Evolutionary conservation across 1,140 invertebrate genomes (phyloP).

Genomic region (Ceratina calcarata): DNA sequence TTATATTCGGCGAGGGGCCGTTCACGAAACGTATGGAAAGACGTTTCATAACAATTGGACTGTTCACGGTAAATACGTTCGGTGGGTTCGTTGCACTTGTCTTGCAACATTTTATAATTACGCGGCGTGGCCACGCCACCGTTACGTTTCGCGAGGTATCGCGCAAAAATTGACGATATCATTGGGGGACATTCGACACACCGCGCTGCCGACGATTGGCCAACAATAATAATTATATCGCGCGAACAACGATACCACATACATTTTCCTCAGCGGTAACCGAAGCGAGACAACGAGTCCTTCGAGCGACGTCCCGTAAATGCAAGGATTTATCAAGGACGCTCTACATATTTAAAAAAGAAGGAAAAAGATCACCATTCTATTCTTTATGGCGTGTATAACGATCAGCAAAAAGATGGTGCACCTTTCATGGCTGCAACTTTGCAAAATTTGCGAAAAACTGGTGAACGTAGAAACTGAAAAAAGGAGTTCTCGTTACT

Average conservation of each 20-base stretch:
- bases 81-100: constrained; percentile 69
- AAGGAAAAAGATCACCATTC: background rate
- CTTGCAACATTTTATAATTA: constrained; percentile 75
- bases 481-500: background rate
- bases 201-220: constrained; percentile 40
- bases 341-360: constrained; percentile 14
- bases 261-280: constrained; percentile 12
- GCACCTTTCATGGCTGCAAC: background rate
- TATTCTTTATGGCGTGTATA: background rate
- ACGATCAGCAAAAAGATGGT: background rate
- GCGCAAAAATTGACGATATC: constrained; percentile 71
- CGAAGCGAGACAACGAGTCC: constrained; percentile 39
- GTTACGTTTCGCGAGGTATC: constrained; percentile 67
- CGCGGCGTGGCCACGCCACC: constrained; percentile 44
- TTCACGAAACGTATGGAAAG: constrained; percentile 36
- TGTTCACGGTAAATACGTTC: constrained; percentile 46
- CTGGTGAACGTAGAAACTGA: no score
- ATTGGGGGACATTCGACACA: constrained; percentile 73
- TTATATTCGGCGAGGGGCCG: background rate
- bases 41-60: constrained; percentile 58
- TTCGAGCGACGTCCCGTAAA: constrained; percentile 15
- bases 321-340: constrained; percentile 47
- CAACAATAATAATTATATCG: constrained; percentile 29
- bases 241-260: constrained; percentile 2
- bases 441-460: no score